These are phyloP conservation scores for Festucalex cinctus DNA, from an alignment of 2,113 vertebrate species.

Conservation along the genomic window DNA sequence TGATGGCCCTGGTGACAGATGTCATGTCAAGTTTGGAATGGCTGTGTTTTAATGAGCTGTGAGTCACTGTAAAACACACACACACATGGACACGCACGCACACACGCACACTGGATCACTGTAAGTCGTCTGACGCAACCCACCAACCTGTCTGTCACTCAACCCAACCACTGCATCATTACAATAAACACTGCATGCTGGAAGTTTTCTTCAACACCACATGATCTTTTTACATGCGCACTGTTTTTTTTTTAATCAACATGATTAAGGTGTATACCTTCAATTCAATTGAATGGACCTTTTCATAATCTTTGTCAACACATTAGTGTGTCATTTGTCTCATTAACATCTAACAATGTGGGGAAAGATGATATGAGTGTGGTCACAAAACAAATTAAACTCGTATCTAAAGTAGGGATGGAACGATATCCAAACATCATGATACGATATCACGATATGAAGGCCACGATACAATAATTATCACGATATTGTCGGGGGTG, in stretches of 20 bases:
- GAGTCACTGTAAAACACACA: slow-evolving; percentile 42
- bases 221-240: not conserved
- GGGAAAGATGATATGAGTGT: not conserved
- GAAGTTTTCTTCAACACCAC: not conserved
- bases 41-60: slow-evolving; percentile 59
- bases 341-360: too few species aligned
- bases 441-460: too few species aligned
- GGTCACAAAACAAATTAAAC: not conserved
- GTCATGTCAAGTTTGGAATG: slow-evolving; percentile 65
- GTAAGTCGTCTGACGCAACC: slow-evolving; percentile 5
- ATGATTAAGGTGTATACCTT: not conserved
- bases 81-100: slow-evolving; percentile 24
- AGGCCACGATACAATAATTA: too few species aligned
- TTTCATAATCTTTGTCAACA: too few species aligned
- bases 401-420: too few species aligned
- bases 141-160: slow-evolving; percentile 53
- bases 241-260: not conserved
- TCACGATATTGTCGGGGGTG: too few species aligned
- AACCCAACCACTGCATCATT: slow-evolving; percentile 42
- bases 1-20: slow-evolving; percentile 66
- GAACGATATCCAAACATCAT: too few species aligned
- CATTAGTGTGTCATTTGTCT: too few species aligned
- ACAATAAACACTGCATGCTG: slow-evolving; percentile 18
- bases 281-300: too few species aligned
- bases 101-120: slow-evolving; percentile 46